These are phyloP conservation scores for Ibidorhyncha struthersii DNA, from an alignment of 2,113 vertebrate species.

Conservation along the genomic window DNA sequence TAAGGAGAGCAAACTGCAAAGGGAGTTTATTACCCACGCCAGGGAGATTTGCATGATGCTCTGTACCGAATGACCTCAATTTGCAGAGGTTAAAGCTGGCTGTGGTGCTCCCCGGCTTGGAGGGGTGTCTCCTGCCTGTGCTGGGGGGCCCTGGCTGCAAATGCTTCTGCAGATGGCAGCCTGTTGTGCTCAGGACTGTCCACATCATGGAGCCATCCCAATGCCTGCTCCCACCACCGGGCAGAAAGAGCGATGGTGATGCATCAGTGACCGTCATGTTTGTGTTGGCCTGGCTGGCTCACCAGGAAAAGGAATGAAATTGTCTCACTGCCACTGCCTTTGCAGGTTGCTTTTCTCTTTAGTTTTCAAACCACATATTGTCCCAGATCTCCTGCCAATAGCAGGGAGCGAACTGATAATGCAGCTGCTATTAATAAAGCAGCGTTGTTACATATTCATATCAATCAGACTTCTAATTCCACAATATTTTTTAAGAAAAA, in stretches of 20 bases:
- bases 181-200: not conserved
- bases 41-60: not conserved
- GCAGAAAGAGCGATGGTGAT: not conserved
- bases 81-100: conserved; percentile 21
- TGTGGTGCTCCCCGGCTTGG: not conserved
- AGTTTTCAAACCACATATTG: conserved; percentile 52
- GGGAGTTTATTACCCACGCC: not conserved
- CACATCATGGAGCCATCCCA: not conserved
- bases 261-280: not conserved
- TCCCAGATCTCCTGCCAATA: conserved; percentile 61
- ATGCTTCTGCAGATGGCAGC: not conserved
- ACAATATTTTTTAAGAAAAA: not conserved
- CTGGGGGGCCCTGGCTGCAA: not conserved
- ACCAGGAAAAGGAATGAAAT: not conserved
- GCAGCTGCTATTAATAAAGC: conserved; percentile 71
- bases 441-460: conserved; percentile 59
- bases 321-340: not conserved
- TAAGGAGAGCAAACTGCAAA: not conserved
- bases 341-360: not conserved
- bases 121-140: not conserved
- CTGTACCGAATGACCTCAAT: not conserved
- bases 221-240: not conserved
- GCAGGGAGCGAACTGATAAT: conserved; percentile 55
- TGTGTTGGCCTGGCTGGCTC: not conserved
- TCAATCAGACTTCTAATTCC: conserved; percentile 56